Evolutionary conservation across 2,113 vertebrate genomes (phyloP), one percentile per base, ranked within the genome.

Genomic region (Pipa parva): DNA sequence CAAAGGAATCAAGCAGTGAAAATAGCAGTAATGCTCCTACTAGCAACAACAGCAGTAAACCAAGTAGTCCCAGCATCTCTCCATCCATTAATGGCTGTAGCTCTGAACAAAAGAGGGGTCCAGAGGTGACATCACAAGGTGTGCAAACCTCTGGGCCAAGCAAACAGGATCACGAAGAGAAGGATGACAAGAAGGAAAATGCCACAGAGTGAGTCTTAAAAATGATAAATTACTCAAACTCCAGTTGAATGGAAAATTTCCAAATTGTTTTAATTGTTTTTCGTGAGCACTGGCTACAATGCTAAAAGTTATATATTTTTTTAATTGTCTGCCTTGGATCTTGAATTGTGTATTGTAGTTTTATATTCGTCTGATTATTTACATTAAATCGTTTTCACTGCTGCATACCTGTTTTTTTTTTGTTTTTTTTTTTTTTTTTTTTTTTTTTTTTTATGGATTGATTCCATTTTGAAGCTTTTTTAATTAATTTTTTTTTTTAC

Each of bases 51-150:
- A 83, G 85, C 36, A 84, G 87, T 73, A 85, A 86, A 76, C 96
- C 91, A 87, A 95, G 95, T 80, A 89, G 93, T 1, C 89, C 80
- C 68, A 97, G 95, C 74, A 92, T 95, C 1, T 90, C 92, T 21
- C 80, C 89, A 49, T 93, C 89, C 48, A 88, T 95, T 65, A 92
- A 92, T n/a, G 77, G 87, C 26, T 88, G 78, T 60, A 79, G 77
- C 56, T 63, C 84, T 0, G 95, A 99, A 76, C 91, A 89, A 72
- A 97, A 95, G 79, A 85, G 93, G 77, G 94, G 90, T 2, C 92
- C 95, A 0, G 97, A 99, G 67, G 89, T 99, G 77, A 97, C 92
- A 4, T 99, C 96, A 17, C 96, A 99, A 73, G 96, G 94, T 18
- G 93, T 98, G 15, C 97, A 99, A 80, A 99, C 96, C 4, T 92